phyloP scores from a whole-genome alignment of 2,888 invertebrate genomes.

The Petrophora chlorosata region DNA sequence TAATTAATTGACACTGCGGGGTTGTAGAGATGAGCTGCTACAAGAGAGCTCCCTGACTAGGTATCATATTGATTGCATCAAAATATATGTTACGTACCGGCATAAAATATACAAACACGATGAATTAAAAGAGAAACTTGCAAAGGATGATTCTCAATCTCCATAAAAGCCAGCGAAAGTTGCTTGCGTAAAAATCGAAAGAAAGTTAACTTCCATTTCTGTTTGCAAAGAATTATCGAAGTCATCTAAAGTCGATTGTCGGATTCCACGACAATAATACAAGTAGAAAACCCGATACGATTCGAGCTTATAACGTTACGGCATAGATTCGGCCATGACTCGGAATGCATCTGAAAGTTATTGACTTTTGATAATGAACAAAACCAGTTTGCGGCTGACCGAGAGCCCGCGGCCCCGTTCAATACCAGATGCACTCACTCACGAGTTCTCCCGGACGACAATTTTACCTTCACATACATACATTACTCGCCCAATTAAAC shows the following conservation, averaged over 20 bases:
- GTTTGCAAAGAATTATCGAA: constrained; percentile 44
- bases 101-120: constrained; percentile 12
- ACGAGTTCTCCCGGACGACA: constrained; percentile 43
- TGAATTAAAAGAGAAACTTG: constrained; percentile 35
- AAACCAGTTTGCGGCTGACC: constrained; percentile 80
- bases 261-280: constrained; percentile 34
- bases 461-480: constrained; percentile 43
- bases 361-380: constrained; percentile 82
- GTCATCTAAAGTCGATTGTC: constrained; percentile 39
- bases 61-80: no score
- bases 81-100: constrained; percentile 1
- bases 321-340: constrained; percentile 75
- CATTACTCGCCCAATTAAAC: constrained; percentile 54
- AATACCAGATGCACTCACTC: constrained; percentile 66
- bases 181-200: constrained; percentile 43
- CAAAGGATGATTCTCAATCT: constrained; percentile 36
- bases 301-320: constrained; percentile 59
- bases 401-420: constrained; percentile 76
- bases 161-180: constrained; percentile 53
- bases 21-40: no score
- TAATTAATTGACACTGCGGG: no score
- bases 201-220: constrained; percentile 50
- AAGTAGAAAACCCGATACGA: constrained; percentile 32
- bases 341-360: constrained; percentile 81
- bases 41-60: no score